These are phyloP conservation scores for Catalaphyllia jardinei DNA, from an alignment of 64 coral and sea anemone genomes.

Conservation along the genomic window DNA sequence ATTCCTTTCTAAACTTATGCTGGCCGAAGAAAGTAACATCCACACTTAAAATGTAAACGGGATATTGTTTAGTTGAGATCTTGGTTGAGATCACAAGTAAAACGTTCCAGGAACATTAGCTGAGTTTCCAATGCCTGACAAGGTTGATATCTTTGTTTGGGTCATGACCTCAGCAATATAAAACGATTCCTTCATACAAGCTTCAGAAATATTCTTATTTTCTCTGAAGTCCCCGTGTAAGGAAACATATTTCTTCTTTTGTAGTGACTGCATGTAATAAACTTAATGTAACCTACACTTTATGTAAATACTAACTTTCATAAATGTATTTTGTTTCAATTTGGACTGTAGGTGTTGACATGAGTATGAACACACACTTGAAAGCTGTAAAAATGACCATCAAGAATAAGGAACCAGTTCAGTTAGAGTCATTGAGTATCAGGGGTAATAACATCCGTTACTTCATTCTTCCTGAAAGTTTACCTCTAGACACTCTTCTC, in stretches of 20 bases:
- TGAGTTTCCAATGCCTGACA: slow-evolving; percentile 44
- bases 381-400: slow-evolving; percentile 99
- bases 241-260: neutral
- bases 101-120: neutral
- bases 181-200: slow-evolving; percentile 19
- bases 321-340: neutral
- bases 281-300: neutral
- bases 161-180: slow-evolving; percentile 6
- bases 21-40: no score
- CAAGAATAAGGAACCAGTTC: slow-evolving; percentile 96
- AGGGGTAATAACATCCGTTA: slow-evolving; percentile 97
- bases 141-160: slow-evolving; percentile 18
- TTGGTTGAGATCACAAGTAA: no score
- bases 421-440: slow-evolving; percentile 90
- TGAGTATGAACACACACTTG: slow-evolving; percentile 99
- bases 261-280: neutral
- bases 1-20: no score
- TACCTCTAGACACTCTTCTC: slow-evolving; percentile 90
- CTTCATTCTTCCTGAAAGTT: slow-evolving; percentile 98
- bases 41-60: no score
- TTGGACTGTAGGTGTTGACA: slow-evolving; percentile 82
- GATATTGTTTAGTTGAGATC: no score
- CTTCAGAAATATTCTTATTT: neutral
- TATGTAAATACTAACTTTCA: no score
- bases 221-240: slow-evolving; percentile 17